A percentile compares a stretch with the other conserved stretches of the same genome.
phyloP scores from a whole-genome alignment of 2,113 vertebrate species.

The Sebastes fasciatus region DNA sequence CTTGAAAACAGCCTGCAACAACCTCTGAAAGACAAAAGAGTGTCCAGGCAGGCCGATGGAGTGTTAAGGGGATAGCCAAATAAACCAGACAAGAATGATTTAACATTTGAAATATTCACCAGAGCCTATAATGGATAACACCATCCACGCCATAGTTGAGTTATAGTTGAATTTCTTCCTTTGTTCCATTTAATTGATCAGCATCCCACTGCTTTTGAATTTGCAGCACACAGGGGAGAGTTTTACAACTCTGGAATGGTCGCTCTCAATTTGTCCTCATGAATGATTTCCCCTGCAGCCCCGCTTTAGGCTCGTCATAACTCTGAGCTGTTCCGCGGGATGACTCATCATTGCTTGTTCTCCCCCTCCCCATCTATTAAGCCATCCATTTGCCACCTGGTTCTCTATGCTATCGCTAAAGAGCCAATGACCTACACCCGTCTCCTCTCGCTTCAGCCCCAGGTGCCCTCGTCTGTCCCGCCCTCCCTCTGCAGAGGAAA shows the following conservation, averaged over 20 bases:
- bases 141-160: not conserved
- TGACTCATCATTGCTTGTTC: conserved; percentile 67
- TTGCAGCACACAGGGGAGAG: conserved; percentile 39
- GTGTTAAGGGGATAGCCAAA: not conserved
- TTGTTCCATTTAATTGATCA: conserved; percentile 33
- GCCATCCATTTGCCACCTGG: conserved; percentile 62
- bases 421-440: conserved; percentile 42
- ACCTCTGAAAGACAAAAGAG: no score
- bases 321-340: conserved; percentile 42
- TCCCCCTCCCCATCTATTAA: conserved; percentile 68
- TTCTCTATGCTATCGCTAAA: conserved; percentile 40
- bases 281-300: conserved; percentile 64
- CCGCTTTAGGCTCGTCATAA: conserved; percentile 62
- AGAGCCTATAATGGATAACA: not conserved
- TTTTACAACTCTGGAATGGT: conserved; percentile 63
- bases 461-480: conserved; percentile 32
- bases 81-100: conserved; percentile 3
- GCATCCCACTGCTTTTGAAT: conserved; percentile 37
- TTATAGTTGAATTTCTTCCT: conserved; percentile 1
- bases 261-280: conserved; percentile 69
- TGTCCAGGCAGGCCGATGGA: no score
- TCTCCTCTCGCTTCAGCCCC: conserved; percentile 35
- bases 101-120: not conserved
- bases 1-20: no score
- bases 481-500: conserved; percentile 36